phyloP scores from a whole-genome alignment of 1,140 invertebrate genomes.

The Adoxophyes honmai region DNA sequence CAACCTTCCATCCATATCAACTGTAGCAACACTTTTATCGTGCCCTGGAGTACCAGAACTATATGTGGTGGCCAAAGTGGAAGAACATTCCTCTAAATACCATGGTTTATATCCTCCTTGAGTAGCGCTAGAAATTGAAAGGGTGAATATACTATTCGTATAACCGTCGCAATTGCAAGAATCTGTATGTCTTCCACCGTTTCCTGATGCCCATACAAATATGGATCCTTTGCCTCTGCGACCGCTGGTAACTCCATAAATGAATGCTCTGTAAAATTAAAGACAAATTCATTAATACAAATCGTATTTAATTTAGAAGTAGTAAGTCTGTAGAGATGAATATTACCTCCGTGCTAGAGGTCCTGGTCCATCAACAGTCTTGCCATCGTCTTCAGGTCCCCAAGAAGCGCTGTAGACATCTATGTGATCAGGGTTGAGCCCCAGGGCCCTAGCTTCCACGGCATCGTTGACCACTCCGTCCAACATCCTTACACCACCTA shows the following conservation, averaged over 20 bases:
- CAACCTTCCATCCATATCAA: constrained; percentile 93
- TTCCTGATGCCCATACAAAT: constrained; percentile 99
- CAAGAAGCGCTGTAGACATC: constrained; percentile 97
- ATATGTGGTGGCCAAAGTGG: constrained; percentile 96
- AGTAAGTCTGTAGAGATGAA: no score
- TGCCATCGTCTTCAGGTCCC: constrained; percentile 97
- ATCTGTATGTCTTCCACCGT: constrained; percentile 96
- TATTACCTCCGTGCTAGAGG: constrained; percentile 88
- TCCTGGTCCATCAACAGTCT: constrained; percentile 98
- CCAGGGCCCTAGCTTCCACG: constrained; percentile 93
- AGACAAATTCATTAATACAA: constrained; percentile 52
- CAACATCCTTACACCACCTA: constrained; percentile 95
- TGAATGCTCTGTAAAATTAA: constrained; percentile 86
- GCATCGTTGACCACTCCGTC: constrained; percentile 97
- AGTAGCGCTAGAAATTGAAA: constrained; percentile 97
- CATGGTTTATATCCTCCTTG: constrained; percentile 96
- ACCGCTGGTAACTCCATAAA: constrained; percentile 95
- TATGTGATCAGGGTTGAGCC: constrained; percentile 94
- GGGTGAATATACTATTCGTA: constrained; percentile 98
- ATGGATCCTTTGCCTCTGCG: constrained; percentile 96
- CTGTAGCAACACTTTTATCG: constrained; percentile 95
- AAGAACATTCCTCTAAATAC: constrained; percentile 98
- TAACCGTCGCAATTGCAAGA: constrained; percentile 99
- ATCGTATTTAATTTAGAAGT: constrained; percentile 41
- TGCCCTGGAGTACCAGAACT: constrained; percentile 94